These are phyloP conservation scores for Euthynnus affinis DNA, from an alignment of 2,797 vertebrate genomes.

Conservation along the genomic window DNA sequence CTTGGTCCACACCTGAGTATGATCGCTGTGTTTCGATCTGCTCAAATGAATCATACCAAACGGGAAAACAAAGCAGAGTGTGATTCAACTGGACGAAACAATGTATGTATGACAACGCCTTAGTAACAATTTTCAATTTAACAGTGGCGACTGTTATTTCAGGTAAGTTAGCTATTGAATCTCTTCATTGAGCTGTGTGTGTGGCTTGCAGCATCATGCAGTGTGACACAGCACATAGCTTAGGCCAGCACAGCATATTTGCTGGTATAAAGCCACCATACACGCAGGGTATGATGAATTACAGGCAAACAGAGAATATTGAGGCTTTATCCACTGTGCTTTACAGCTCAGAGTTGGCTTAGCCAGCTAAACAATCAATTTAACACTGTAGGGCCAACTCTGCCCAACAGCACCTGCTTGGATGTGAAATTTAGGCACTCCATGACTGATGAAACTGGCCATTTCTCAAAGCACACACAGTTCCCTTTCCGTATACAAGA, in stretches of 20 bases:
- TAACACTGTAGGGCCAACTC: constrained; percentile 47
- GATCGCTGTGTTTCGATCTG: too few relatives aligned
- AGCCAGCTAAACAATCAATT: constrained; percentile 67
- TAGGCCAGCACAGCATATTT: constrained; percentile 15
- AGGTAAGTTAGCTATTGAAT: not conserved
- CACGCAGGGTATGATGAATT: constrained; percentile 65
- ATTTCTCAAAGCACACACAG: constrained; percentile 50
- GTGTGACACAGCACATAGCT: constrained; percentile 18
- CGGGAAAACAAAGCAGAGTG: too few relatives aligned
- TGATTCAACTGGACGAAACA: too few relatives aligned
- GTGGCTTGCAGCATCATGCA: constrained; percentile 5
- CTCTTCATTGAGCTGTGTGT: not conserved
- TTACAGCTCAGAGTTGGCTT: constrained; percentile 64
- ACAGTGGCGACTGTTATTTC: not conserved
- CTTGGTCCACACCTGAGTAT: too few relatives aligned
- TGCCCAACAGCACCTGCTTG: constrained; percentile 61
- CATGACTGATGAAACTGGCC: constrained; percentile 69
- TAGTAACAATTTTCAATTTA: not conserved
- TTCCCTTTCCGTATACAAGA: constrained; percentile 37
- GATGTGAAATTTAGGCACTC: constrained; percentile 50
- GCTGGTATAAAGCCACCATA: constrained; percentile 33
- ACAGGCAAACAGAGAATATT: constrained; percentile 65
- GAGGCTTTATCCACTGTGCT: constrained; percentile 63
- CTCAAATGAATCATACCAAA: too few relatives aligned
- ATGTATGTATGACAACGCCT: too few relatives aligned